Base-by-base conservation (phyloP, 64 coral and sea anemone genomes). In the Stichodactyla mertensii region DNA sequence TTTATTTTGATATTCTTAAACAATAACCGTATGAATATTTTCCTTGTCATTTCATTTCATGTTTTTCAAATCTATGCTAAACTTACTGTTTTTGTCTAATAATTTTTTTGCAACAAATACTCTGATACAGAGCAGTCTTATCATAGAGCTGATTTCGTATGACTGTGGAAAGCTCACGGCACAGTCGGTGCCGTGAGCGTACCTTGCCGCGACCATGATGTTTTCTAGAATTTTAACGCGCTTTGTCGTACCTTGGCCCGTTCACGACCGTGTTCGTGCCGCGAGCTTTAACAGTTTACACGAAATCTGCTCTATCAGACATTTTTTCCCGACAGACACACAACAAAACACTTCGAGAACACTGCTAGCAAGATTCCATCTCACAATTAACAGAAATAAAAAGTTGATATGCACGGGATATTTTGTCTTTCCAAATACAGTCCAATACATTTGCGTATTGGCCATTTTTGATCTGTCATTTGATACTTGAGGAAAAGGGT, bases 121-220 rank as follows among this genome's bases (percentile, higher is more conserved):
- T 74, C 69, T 74, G 69, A 74, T 74, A 31, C 69, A 74, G 69
- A 74, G 69, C 24, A 74, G 22, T 74, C n/a, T 74, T 74, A 27
- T 4, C 27, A 2, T 45, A 45, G 36, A 45, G 1, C 36, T 2
- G 36, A 45, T 45, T 45, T 45, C 36, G 36, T 45, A 45, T 45
- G 36, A 45, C 36, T 45, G 36, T 45, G 36, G 3, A 45, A 45
- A 45, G 36, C 36, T 45, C 3, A 2, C 3, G 36, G 36, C 36
- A 45, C 36, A 45, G 36, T 45, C 36, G 36, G 36, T 45, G 36
- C 36, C 36, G 36, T 45, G 3, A 45, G 36, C 36, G 36, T 45
- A 2, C 36, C 36, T 45, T 45, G 3, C 36, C 36, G 36, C 36
- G 36, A 45, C 36, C 36, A 2, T 45, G 36, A 45, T 45, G 36